Base-by-base conservation (phyloP, 53 echinoderm and acorn worm species). In the Stichopus horrens region DNA sequence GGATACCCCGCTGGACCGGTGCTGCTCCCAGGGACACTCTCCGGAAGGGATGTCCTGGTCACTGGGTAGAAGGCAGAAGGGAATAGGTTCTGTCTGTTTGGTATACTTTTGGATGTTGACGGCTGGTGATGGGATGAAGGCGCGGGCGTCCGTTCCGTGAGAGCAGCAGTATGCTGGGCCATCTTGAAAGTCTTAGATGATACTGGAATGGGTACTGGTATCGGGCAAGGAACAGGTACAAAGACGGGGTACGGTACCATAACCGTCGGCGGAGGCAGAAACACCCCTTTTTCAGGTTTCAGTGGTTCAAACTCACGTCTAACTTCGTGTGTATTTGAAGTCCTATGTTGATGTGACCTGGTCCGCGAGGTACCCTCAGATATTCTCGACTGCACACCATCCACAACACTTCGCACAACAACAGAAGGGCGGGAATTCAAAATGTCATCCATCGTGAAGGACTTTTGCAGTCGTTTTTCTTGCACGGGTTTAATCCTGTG, bases 241-340 rank as follows among this genome's bases (percentile, higher is more conserved):
- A 97, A 95, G 74, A 98, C 88, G 6, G 98, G 98, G 75, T 98
- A 93, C 7, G 98, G 98, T 56, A 98, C 93, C 91, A 98, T 94
- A 18, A 98, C 92, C 52, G 98, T 98, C 19, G 92, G 90, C 7
- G 95, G 98, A 54, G 95, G 98, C 23, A 98, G 86, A 55, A 90
- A 54, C 86, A 76, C 85, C 23, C 73, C 87, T 10, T 63, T 87
- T 18, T 54, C 54, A 16, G 13, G 21, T 10, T 52, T 52, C 7
- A 71, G 19, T 18, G 19, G 16, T 20, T 20, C 71, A 71, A 71
- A 71, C 16, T 71, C 71, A 7, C 6, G 18, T 18, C 71, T 4
- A n/a, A 71, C 18, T 71, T 18, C 19, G 18, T 71, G 14, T 18
- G 14, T 18, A 7, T 71, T 71, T 71, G 71, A 71, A 7, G 7